These are phyloP conservation scores for Epizoanthus illoricatus DNA, from an alignment of 92 coral and sea anemone genomes.

Conservation along the genomic window DNA sequence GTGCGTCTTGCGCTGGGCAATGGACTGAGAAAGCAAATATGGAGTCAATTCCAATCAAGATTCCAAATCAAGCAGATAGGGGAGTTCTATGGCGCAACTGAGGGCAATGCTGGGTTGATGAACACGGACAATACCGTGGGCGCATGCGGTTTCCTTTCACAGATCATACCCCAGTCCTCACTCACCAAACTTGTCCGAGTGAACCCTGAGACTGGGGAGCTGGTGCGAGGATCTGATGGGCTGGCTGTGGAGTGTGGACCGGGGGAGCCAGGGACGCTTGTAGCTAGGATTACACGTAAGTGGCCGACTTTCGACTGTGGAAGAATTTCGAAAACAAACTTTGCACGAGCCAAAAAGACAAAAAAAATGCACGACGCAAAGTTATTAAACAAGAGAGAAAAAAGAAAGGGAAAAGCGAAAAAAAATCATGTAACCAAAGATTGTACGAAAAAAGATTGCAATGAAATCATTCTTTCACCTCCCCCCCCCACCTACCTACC, in stretches of 20 bases:
- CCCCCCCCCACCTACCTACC: too few species aligned
- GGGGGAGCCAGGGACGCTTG: conserved; percentile 83
- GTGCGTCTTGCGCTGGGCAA: conserved; percentile 84
- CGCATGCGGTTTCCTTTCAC: conserved; percentile 74
- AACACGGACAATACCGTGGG: conserved; percentile 76
- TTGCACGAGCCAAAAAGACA: not conserved
- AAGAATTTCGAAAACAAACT: not conserved
- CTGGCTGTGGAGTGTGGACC: conserved; percentile 73
- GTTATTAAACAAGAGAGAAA: too few species aligned
- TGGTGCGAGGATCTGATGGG: conserved; percentile 85
- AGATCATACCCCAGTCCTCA: conserved; percentile 48
- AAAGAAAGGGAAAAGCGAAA: too few species aligned
- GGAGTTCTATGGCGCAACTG: conserved; percentile 91
- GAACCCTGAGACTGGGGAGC: conserved; percentile 77
- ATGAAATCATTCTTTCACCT: too few species aligned
- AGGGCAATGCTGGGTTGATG: conserved; percentile 71
- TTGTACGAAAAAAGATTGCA: not conserved
- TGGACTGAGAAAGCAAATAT: conserved; percentile 83
- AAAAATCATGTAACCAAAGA: not conserved
- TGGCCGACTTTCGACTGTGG: not conserved
- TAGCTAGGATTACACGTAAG: conserved; percentile 57
- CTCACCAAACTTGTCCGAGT: conserved; percentile 72
- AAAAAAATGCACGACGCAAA: not conserved
- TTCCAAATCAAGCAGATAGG: conserved; percentile 77
- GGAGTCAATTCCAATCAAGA: conserved; percentile 88